A percentile compares a stretch with the other conserved stretches of the same genome.
These are phyloP conservation scores for Seira sanloemensis DNA, from an alignment of 2,888 invertebrate species.

Conservation along the genomic window DNA sequence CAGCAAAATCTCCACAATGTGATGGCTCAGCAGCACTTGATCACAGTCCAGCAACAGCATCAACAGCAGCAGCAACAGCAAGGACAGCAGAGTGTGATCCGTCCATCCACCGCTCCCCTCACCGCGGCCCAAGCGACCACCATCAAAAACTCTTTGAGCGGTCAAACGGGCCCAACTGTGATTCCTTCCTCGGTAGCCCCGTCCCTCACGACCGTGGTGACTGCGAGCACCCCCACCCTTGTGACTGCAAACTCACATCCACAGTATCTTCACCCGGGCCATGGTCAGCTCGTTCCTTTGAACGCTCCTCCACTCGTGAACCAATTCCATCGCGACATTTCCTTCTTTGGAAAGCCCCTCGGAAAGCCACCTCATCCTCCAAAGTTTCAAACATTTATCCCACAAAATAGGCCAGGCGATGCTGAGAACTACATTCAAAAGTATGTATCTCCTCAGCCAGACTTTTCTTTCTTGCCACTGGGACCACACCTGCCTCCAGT, in stretches of 20 bases:
- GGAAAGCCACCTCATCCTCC: conserved; percentile 36
- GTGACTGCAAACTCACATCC: background rate
- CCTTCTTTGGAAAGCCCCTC: conserved; percentile 43
- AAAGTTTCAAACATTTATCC: conserved; percentile 30
- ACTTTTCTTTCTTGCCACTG: conserved; percentile 37
- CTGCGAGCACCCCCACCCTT: background rate
- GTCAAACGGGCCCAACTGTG: background rate
- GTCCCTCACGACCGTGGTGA: background rate
- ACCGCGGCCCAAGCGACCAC: conserved; percentile 21
- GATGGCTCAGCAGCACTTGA: conserved; percentile 50
- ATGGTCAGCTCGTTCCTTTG: conserved; percentile 11
- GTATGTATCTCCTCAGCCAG: conserved; percentile 30
- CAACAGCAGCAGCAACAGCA: conserved; percentile 6
- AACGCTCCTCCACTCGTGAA: conserved; percentile 15
- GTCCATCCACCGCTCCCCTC: conserved; percentile 33
- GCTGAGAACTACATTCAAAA: conserved; percentile 46
- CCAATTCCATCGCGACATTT: conserved; percentile 52
- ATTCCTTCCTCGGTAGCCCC: conserved; percentile 26
- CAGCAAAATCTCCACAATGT: conserved; percentile 42
- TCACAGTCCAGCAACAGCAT: conserved; percentile 30
- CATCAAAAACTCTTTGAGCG: conserved; percentile 18
- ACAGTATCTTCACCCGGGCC: conserved; percentile 1
- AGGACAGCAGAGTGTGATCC: conserved; percentile 10
- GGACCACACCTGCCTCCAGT: conserved; percentile 42
- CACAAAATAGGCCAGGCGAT: conserved; percentile 51